A percentile compares a stretch with the other conserved stretches of the same genome.
These are phyloP conservation scores for Netelia virgata DNA, from an alignment of 2,888 invertebrate species.

Conservation along the genomic window DNA sequence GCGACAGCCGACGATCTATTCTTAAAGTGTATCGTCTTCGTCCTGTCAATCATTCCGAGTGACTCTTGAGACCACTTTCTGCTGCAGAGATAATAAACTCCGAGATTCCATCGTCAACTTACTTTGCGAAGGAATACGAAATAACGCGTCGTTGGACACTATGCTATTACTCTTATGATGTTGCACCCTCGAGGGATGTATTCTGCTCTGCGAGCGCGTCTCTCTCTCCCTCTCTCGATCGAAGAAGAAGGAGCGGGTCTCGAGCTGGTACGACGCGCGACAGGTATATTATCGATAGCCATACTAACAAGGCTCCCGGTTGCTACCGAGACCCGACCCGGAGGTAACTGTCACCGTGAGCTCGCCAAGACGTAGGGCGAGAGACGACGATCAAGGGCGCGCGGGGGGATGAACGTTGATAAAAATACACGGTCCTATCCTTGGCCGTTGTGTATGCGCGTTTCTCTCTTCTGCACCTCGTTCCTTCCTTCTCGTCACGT, in stretches of 20 bases:
- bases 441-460: constrained; percentile 62
- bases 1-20: constrained; percentile 23
- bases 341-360: constrained; percentile 77
- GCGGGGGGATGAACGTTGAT: constrained; percentile 71
- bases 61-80: constrained; percentile 9
- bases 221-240: constrained; percentile 27
- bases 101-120: constrained; percentile 39
- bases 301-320: constrained; percentile 71
- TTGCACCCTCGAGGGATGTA: constrained; percentile 41
- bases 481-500: constrained; percentile 69
- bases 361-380: constrained; percentile 55
- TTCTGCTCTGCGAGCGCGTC: constrained; percentile 15
- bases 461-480: constrained; percentile 69
- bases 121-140: constrained; percentile 33
- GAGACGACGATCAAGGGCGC: constrained; percentile 28
- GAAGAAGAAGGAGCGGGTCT: constrained; percentile 43
- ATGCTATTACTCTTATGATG: constrained; percentile 55
- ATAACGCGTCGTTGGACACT: constrained; percentile 26
- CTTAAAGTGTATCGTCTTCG: constrained; percentile 1
- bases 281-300: constrained; percentile 71
- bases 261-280: constrained; percentile 52
- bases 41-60: constrained; percentile 29
- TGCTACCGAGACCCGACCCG: constrained; percentile 71
- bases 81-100: constrained; percentile 40
- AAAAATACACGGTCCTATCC: constrained; percentile 80